A percentile compares a stretch with the other conserved stretches of the same genome.
phyloP scores from a whole-genome alignment of 2,888 invertebrate species.

The Drepanosiphum platanoidis region DNA sequence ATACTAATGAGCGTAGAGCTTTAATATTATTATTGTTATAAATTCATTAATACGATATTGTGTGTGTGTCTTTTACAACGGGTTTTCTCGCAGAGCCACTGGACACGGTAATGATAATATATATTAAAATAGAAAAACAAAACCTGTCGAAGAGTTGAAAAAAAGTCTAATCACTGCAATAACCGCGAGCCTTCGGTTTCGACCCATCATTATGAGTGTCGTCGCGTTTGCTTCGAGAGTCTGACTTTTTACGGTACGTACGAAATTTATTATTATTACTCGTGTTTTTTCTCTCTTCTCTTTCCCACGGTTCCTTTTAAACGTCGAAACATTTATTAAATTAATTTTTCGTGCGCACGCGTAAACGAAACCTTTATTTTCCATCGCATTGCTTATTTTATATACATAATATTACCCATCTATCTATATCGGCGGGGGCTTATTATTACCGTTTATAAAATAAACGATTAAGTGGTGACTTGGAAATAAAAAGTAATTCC shows the following conservation, averaged over 20 bases:
- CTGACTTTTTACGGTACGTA: not conserved
- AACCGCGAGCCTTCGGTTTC: not conserved
- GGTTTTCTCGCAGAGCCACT: not conserved
- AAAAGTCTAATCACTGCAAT: not conserved
- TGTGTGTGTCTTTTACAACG: not conserved
- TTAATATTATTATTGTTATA: not conserved
- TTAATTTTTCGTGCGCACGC: no score
- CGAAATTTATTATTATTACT: not conserved
- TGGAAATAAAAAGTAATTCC: no score
- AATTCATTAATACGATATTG: not conserved
- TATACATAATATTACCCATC: no score
- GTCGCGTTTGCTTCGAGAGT: not conserved
- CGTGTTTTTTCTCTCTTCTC: not conserved
- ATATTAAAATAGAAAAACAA: conserved; percentile 19
- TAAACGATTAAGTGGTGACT: no score
- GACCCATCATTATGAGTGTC: not conserved
- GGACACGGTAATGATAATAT: not conserved
- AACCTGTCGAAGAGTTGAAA: conserved; percentile 20
- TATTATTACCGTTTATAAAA: no score
- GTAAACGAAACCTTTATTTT: no score
- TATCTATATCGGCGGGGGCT: no score
- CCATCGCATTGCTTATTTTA: no score
- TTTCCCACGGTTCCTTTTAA: no score
- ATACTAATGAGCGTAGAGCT: not conserved
- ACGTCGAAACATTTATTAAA: not conserved